Conservation (phyloP, 2,113 vertebrate species). For the Amblyornis subalaris region DNA sequence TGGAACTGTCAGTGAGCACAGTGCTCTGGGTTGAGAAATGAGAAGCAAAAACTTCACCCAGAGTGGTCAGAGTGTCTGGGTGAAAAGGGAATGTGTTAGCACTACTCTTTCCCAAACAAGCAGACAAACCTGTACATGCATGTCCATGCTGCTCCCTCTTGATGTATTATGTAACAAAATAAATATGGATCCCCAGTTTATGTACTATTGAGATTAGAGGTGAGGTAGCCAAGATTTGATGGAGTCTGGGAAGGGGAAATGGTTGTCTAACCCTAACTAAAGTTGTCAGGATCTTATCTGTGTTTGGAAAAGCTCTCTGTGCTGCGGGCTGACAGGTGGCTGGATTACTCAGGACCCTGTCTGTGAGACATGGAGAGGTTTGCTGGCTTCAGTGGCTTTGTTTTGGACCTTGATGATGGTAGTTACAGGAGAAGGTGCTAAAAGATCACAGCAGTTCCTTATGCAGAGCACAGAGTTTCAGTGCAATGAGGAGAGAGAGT, state of each 20-base stretch:
- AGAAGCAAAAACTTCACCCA: background rate
- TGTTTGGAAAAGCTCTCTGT: background rate
- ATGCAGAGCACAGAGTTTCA: background rate
- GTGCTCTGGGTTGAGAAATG: background rate
- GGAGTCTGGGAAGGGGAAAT: background rate
- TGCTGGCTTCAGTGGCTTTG: background rate
- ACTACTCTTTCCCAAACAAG: background rate
- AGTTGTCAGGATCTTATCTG: background rate
- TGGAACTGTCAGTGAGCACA: background rate
- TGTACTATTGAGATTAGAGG: background rate
- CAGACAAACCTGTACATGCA: accelerated
- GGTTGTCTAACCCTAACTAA: background rate
- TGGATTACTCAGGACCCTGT: background rate
- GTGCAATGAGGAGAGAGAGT: background rate
- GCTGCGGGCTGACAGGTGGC: background rate
- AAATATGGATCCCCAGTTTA: background rate
- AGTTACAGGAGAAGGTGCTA: background rate
- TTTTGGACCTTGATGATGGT: background rate
- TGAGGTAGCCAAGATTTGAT: background rate
- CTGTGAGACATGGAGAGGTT: background rate
- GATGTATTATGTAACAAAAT: background rate
- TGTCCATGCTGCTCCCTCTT: background rate
- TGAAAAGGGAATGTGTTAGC: background rate
- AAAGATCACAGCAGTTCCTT: background rate
- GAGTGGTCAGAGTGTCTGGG: background rate